Evolutionary conservation across 2,888 invertebrate genomes (phyloP).

Genomic region (Parelbella ahira): DNA sequence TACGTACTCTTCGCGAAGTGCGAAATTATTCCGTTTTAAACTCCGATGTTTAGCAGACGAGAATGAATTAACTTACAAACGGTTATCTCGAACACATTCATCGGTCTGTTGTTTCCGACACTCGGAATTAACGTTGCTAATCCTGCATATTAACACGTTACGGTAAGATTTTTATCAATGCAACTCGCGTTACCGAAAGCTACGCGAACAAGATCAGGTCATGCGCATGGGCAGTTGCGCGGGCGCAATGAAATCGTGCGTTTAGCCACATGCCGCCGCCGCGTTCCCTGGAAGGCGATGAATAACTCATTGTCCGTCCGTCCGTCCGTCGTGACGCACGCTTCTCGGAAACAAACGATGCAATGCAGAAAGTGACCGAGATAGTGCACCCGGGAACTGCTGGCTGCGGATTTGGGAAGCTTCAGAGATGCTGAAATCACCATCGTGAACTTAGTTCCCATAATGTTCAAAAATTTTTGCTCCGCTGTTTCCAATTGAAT

Average conservation of each 20-base stretch:
- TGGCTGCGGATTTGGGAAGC: background rate
- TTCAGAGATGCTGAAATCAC: constrained; percentile 5
- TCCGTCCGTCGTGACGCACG: constrained; percentile 74
- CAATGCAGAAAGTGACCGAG: constrained; percentile 65
- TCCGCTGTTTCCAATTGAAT: too few species aligned
- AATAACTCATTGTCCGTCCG: constrained; percentile 79
- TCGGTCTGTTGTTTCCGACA: too few species aligned
- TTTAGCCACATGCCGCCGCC: constrained; percentile 61
- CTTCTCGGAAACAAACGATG: constrained; percentile 65
- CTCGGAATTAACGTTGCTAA: constrained; percentile 18
- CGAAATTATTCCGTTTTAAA: too few species aligned
- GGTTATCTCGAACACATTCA: too few species aligned
- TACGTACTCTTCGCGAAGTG: too few species aligned
- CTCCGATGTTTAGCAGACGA: too few species aligned
- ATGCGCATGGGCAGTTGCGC: constrained; percentile 49
- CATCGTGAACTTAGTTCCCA: too few species aligned
- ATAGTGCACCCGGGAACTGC: constrained; percentile 63
- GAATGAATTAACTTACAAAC: too few species aligned
- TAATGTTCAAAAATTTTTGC: too few species aligned
- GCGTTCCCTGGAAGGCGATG: constrained; percentile 74
- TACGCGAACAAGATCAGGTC: constrained; percentile 57
- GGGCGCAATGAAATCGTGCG: constrained; percentile 66
- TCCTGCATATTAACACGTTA: constrained; percentile 22
- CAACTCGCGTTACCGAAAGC: constrained; percentile 36
- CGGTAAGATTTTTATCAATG: constrained; percentile 26